A percentile compares a stretch with the other conserved stretches of the same genome.
Conservation (phyloP, 2,113 vertebrate species). For the Pomatorhinus ruficollis region DNA sequence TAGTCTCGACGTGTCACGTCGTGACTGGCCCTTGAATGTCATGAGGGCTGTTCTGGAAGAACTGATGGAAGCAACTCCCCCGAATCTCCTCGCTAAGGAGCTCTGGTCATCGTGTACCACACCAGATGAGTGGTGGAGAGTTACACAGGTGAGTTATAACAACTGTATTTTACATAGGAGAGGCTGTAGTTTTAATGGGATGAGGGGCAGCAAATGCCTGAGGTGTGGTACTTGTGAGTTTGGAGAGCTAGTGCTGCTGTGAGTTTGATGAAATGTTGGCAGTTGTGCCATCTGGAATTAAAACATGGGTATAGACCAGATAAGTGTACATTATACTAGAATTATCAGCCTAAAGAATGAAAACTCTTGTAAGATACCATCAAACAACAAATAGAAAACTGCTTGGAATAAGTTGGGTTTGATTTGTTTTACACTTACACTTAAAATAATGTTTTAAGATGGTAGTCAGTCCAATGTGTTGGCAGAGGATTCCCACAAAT, state of each 20-base stretch:
- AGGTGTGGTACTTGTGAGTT: not conserved
- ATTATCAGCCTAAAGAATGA: not conserved
- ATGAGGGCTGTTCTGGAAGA: conserved; percentile 96
- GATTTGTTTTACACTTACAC: conserved; percentile 10
- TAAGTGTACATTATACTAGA: not conserved
- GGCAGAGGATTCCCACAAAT: conserved; percentile 58
- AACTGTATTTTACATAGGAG: not conserved
- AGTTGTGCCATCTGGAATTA: not conserved
- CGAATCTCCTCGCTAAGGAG: conserved; percentile 94
- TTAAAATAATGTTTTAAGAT: conserved; percentile 39
- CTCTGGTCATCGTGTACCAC: conserved; percentile 98
- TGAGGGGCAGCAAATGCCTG: not conserved
- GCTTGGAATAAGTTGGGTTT: conserved; percentile 7
- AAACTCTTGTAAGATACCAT: not conserved
- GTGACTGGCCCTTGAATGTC: conserved; percentile 95
- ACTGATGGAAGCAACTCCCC: conserved; percentile 94
- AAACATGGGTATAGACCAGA: not conserved
- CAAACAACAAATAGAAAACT: not conserved
- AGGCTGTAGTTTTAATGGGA: not conserved
- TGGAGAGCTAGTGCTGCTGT: not conserved
- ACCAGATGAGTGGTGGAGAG: conserved; percentile 97
- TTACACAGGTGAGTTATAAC: conserved; percentile 86
- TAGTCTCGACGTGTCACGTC: conserved; percentile 90
- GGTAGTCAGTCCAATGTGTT: conserved; percentile 45
- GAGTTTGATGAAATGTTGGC: not conserved